Base-by-base conservation (phyloP, 2,797 vertebrate genomes). In the Propithecus deckenii region DNA sequence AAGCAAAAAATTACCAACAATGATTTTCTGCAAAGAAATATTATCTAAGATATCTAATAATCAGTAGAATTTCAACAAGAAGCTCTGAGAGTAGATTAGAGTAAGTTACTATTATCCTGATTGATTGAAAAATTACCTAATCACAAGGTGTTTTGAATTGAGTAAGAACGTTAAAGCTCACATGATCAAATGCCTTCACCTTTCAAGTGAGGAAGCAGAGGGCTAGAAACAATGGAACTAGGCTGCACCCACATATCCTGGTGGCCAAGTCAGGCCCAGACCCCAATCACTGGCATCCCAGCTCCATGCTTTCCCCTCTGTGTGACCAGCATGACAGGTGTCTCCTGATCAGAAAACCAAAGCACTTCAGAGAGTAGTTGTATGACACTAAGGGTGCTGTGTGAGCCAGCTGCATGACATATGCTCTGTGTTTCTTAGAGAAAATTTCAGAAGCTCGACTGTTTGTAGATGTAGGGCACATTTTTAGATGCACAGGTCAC, bases 401-500 rank as follows among this genome's bases (percentile, higher is more conserved):
- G 63, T 80, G 87, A 93, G 85, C 89, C 96, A 97, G 95, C 93
- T 96, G 93, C 91, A 50, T 91, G 76, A 79, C 89, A 61, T 89
- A 89, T 55, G 75, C 65, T 96, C 87, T 93, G 72, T 93, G 87
- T 32, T 96, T 52, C 89, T 93, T 85, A 48, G 52, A 86, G 94
- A 86, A 94, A 78, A 79, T 93, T 95, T 89, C 63, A 83, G 94
- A 85, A 95, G 55, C 59, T 86, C 75, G 38, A 74, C 69, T 86
- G 55, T 76, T 63, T 67, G 71, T 85, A 84, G 97, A 86, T 7
- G 0, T 0, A 41, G 69, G 96, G 94, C 93, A 89, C 74, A 88
- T 94, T 97, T 93, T 96, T 96, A 57, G 89, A 93, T 75, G 41
- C n/a, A 78, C 35, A 97, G 95, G 94, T 93, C 89, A 95, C 50